Conservation (phyloP, 1,140 invertebrate genomes). For the Lordiphosa mommai region DNA sequence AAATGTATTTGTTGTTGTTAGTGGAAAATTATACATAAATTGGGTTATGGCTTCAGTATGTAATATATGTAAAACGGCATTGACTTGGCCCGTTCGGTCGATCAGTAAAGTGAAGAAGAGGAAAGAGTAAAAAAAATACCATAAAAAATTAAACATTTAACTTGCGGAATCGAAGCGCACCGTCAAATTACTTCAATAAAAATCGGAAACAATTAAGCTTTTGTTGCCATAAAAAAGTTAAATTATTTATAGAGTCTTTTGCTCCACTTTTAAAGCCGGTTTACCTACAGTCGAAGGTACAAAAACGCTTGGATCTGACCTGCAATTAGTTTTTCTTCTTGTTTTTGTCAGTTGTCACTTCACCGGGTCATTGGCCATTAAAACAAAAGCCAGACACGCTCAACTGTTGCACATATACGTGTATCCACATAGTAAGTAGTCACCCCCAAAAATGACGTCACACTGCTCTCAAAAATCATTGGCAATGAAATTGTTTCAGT, state of each 20-base stretch:
- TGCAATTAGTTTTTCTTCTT: constrained; percentile 36
- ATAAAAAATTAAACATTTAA: too few relatives aligned
- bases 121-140: background rate
- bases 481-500: constrained; percentile 60
- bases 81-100: too few relatives aligned
- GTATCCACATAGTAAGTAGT: background rate
- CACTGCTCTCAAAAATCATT: constrained; percentile 25
- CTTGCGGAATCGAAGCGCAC: constrained; percentile 22
- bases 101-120: background rate
- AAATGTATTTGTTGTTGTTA: constrained; percentile 34
- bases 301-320: constrained; percentile 10
- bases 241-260: background rate
- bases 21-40: constrained; percentile 58
- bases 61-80: background rate
- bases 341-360: constrained; percentile 43
- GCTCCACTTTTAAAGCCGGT: background rate
- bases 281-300: too few relatives aligned
- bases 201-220: constrained; percentile 28
- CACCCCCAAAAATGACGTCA: constrained; percentile 46
- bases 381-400: constrained; percentile 3
- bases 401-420: constrained; percentile 1
- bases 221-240: background rate
- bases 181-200: constrained; percentile 28
- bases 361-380: constrained; percentile 58
- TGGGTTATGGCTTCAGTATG: constrained; percentile 19